A percentile compares a stretch with the other conserved stretches of the same genome.
Conservation (phyloP, 1,140 invertebrate species). For the Armadillidium nasatum region DNA sequence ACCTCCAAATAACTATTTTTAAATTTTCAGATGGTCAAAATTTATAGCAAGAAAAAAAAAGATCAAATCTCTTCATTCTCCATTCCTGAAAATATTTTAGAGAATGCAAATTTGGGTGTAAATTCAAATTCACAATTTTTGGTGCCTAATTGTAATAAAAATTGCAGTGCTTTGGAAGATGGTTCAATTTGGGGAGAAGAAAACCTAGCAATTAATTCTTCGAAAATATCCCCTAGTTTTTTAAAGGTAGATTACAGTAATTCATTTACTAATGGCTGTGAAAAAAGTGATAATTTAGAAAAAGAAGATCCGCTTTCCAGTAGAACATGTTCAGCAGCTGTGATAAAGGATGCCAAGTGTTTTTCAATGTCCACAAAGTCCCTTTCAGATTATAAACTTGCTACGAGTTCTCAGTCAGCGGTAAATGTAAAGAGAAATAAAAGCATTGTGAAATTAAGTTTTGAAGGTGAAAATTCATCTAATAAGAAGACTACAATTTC, state of each 20-base stretch:
- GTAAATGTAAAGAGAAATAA: too few species aligned
- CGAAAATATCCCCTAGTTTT: not conserved
- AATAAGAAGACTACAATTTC: too few species aligned
- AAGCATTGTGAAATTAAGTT: too few species aligned
- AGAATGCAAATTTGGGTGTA: not conserved
- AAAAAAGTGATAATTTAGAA: not conserved
- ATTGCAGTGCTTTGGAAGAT: too few species aligned
- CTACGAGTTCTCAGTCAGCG: too few species aligned
- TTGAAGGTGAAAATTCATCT: too few species aligned
- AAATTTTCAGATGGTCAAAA: not conserved
- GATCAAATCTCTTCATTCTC: not conserved
- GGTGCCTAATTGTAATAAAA: too few species aligned
- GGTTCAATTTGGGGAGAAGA: not conserved
- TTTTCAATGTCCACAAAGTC: too few species aligned
- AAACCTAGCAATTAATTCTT: not conserved
- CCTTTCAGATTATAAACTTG: too few species aligned
- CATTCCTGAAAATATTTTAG: not conserved
- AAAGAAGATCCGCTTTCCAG: not conserved
- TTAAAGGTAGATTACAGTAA: not conserved
- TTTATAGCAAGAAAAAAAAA: conserved; percentile 10
- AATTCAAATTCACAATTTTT: not conserved
- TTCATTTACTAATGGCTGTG: not conserved
- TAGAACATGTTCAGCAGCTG: too few species aligned
- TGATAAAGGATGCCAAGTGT: too few species aligned
- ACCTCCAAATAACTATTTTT: too few species aligned